phyloP scores from a whole-genome alignment of 2,888 invertebrate species.

The Pseudanteris insignis region DNA sequence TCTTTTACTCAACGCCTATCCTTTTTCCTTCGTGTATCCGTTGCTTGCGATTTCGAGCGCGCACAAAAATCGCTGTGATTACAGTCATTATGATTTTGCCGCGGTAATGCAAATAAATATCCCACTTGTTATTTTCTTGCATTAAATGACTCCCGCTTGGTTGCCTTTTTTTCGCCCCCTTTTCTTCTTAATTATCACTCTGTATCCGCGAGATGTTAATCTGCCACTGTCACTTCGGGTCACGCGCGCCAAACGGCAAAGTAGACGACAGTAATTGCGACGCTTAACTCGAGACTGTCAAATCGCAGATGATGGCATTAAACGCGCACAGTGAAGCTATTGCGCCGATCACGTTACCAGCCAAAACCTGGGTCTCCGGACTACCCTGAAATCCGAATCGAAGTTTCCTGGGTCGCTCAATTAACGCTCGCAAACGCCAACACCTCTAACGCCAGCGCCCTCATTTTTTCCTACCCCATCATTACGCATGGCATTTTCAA shows the following conservation, averaged over 20 bases:
- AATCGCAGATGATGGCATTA: conserved; percentile 28
- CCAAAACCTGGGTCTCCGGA: no score
- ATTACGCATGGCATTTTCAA: background rate
- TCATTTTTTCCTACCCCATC: background rate
- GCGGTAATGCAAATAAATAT: conserved; percentile 19
- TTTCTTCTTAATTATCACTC: conserved; percentile 6
- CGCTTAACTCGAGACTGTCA: conserved; percentile 30
- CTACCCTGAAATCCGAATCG: conserved; percentile 22
- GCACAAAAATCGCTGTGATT: conserved; percentile 15
- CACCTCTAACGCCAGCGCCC: no score
- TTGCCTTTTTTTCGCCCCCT: background rate
- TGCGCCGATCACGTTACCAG: conserved; percentile 12
- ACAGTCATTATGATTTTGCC: conserved; percentile 16
- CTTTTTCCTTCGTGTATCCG: no score
- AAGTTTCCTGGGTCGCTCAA: conserved; percentile 18
- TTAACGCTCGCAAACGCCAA: conserved; percentile 7
- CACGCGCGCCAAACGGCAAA: conserved; percentile 28
- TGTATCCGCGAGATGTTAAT: conserved; percentile 24
- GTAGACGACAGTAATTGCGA: conserved; percentile 34
- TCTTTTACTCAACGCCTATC: no score
- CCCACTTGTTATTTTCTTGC: conserved; percentile 1
- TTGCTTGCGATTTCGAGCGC: conserved; percentile 2
- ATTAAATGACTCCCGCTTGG: background rate
- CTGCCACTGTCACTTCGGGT: conserved; percentile 26
- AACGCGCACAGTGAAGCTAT: conserved; percentile 22